Base-by-base conservation (phyloP, 30 jellyfish, hydroid and myxozoan species). In the Haliclystus octoradiatus region DNA sequence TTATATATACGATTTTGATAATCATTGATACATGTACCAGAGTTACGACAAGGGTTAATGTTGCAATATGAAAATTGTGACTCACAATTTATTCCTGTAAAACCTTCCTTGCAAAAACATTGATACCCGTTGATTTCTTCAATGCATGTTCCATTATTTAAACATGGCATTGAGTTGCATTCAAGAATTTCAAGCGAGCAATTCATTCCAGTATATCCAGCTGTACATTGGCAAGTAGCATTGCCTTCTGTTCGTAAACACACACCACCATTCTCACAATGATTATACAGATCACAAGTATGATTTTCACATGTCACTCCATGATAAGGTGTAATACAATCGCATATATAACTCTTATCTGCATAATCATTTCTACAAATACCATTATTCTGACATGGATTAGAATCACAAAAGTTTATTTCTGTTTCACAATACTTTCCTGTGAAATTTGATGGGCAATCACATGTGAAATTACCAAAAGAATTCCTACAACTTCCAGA, bases 121-220 rank as follows among this genome's bases (percentile, higher is more conserved):
- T 83, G 34, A 62, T 4, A 86, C 14, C 70, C 50, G 25, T 79
- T 69, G 24, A 79, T 28, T 13, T 34, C 72, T 49, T 86, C 94
- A 7, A 34, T 2, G 50, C 97, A 88, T 1, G 84, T 73, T 13
- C 94, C 92, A 72, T 75, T 80, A 65, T 88, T 91, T 32, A 71
- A 65, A 52, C 97, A 88, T 0, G 94, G 94, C 25, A 49, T 57
- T 35, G 93, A 72, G 23, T 72, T 63, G 66, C 97, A 88, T 68
- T 88, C 97, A 52, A 71, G 64, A 35, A 88, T 64, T 34, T 88
- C 53, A 9, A 52, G 26, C 24, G 92, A 76, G 64, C 96, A 86
- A 75, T 86, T 80, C 67, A 50, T 74, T 13, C 96, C 96, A 23
- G 91, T 63, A 34, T 28, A 88, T 2, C 97, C 97, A 14, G 93